A percentile compares a stretch with the other conserved stretches of the same genome.
Conservation (phyloP, 2,113 vertebrate species). For the Chunga burmeisteri region DNA sequence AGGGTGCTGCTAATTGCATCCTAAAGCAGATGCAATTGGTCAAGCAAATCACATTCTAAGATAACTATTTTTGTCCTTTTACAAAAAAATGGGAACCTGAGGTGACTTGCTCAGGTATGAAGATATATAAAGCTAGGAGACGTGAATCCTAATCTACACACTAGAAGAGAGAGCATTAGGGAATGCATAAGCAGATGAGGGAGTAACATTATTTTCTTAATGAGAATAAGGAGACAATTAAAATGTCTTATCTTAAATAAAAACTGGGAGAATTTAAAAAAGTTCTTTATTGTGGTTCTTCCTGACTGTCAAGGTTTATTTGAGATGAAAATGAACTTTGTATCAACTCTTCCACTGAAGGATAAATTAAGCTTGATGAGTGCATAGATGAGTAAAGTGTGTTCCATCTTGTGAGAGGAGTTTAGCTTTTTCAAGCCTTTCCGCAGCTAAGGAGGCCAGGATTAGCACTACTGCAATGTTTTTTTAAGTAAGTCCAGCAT, state of each 20-base stretch:
- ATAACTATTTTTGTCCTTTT: background rate
- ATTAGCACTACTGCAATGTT: conserved; percentile 14
- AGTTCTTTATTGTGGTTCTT: background rate
- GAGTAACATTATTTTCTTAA: background rate
- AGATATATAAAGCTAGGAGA: background rate
- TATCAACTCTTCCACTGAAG: conserved; percentile 5
- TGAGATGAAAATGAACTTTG: conserved; percentile 25
- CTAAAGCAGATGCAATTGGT: background rate
- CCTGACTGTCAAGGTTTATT: background rate
- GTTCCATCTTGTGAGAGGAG: conserved; percentile 23
- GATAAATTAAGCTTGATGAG: conserved; percentile 50
- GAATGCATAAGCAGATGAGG: background rate
- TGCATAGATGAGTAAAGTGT: conserved; percentile 15
- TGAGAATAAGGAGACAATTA: background rate
- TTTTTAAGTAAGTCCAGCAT: conserved; percentile 11
- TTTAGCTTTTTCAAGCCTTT: conserved; percentile 24
- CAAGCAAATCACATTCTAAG: background rate
- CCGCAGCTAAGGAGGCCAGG: conserved; percentile 12
- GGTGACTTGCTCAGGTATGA: background rate
- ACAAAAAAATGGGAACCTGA: background rate
- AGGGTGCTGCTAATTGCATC: background rate
- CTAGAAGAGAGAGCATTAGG: background rate
- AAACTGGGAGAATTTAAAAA: background rate
- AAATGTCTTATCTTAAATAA: background rate
- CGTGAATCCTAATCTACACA: background rate